Conservation (phyloP, 2,888 invertebrate genomes). For the Pterostichus niger region DNA sequence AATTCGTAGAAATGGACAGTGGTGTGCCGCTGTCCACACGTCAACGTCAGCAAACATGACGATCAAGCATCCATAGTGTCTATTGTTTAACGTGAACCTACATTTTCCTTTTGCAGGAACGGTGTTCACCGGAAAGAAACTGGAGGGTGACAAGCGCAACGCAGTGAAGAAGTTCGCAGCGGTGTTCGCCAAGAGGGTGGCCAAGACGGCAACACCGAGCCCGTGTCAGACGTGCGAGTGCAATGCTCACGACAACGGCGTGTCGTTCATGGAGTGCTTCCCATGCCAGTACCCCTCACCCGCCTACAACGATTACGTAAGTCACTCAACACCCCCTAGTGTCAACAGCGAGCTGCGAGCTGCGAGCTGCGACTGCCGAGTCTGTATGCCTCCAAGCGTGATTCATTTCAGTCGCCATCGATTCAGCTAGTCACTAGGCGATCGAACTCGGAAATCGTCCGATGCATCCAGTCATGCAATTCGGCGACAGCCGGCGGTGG, state of each 20-base stretch:
- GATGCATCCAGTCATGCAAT: conserved; percentile 27
- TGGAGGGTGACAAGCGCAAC: conserved; percentile 80
- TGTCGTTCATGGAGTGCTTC: conserved; percentile 84
- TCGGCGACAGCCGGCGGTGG: not conserved
- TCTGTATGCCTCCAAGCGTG: conserved; percentile 8
- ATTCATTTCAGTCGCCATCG: conserved; percentile 32
- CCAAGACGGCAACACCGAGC: conserved; percentile 81
- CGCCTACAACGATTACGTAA: conserved; percentile 78
- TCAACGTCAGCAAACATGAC: conserved; percentile 49
- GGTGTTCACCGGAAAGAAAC: conserved; percentile 82
- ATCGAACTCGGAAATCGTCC: conserved; percentile 5
- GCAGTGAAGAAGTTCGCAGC: conserved; percentile 82
- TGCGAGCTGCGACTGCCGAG: not conserved
- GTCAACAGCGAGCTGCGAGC: not conserved
- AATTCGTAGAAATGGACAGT: not conserved
- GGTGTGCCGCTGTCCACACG: conserved; percentile 34
- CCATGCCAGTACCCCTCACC: conserved; percentile 80
- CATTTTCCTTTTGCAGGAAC: conserved; percentile 76
- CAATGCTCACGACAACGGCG: conserved; percentile 82
- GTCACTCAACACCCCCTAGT: conserved; percentile 69
- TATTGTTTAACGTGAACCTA: conserved; percentile 50
- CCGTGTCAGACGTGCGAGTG: conserved; percentile 85
- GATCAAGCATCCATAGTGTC: conserved; percentile 30
- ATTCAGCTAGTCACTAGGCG: conserved; percentile 7
- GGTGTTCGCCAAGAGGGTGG: conserved; percentile 84